phyloP scores from a whole-genome alignment of 2,888 invertebrate species.

The Polydrusus tereticollis region DNA sequence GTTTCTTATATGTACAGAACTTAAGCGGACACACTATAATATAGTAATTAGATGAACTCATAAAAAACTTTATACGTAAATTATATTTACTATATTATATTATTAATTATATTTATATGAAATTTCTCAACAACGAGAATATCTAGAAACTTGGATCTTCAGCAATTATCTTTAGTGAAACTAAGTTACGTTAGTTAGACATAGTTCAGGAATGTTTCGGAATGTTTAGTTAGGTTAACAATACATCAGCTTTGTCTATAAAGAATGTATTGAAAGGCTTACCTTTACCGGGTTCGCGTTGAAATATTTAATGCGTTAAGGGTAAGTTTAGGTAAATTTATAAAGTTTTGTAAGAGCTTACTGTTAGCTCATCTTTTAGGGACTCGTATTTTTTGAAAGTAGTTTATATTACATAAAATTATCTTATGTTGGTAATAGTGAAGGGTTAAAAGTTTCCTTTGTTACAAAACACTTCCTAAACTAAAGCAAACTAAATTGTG shows the following conservation, averaged over 20 bases:
- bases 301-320: neutral
- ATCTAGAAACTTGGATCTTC: neutral
- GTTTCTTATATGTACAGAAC: too few relatives aligned
- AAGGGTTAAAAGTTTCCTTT: too few relatives aligned
- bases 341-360: neutral
- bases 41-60: too few relatives aligned
- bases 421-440: too few relatives aligned
- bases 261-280: neutral
- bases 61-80: too few relatives aligned
- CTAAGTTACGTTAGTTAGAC: slow-evolving; percentile 6
- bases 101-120: neutral
- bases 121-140: neutral
- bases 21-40: too few relatives aligned
- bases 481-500: too few relatives aligned
- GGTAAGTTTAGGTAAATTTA: neutral
- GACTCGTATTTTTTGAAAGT: too few relatives aligned
- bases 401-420: too few relatives aligned
- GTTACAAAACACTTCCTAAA: too few relatives aligned
- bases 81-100: too few relatives aligned
- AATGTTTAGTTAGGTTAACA: neutral
- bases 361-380: neutral
- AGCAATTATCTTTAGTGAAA: slow-evolving; percentile 6
- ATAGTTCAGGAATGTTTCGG: slow-evolving; percentile 5
- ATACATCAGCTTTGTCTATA: neutral
- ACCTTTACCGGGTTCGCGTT: neutral